phyloP scores from a whole-genome alignment of 1,140 invertebrate genomes.

The Sesamia nonagrioides region DNA sequence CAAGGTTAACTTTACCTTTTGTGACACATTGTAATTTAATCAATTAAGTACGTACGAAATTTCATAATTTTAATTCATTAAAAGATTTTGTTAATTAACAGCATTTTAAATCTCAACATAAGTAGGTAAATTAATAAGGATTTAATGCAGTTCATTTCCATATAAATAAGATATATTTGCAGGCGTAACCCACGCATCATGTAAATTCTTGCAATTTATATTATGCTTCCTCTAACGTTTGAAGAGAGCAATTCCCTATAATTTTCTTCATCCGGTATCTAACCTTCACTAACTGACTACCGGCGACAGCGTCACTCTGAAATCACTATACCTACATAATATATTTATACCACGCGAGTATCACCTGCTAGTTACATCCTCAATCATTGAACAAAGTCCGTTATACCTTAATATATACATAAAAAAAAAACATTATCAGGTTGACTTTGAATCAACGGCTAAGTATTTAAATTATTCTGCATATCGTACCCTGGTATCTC shows the following conservation, averaged over 20 bases:
- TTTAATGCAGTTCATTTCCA: not conserved
- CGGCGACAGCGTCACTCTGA: not conserved
- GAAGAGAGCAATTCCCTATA: conserved; percentile 18
- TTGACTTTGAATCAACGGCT: not conserved
- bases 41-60: not conserved
- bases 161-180: conserved; percentile 10
- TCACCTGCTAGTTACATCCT: conserved; percentile 32
- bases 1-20: not conserved
- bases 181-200: conserved; percentile 22
- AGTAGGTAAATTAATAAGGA: not conserved
- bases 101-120: not conserved
- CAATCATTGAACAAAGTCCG: conserved; percentile 16
- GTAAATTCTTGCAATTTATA: not conserved
- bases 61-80: not conserved
- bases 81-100: not conserved
- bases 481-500: not conserved
- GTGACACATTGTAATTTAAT: not conserved
- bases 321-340: too few relatives aligned
- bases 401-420: not conserved
- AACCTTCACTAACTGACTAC: not conserved
- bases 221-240: conserved; percentile 25
- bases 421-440: not conserved
- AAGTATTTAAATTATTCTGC: not conserved
- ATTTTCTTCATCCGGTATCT: conserved; percentile 5
- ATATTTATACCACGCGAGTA: conserved; percentile 36